These are phyloP conservation scores for Vespertilio murinus DNA, from an alignment of 2,797 vertebrate species.

Conservation along the genomic window DNA sequence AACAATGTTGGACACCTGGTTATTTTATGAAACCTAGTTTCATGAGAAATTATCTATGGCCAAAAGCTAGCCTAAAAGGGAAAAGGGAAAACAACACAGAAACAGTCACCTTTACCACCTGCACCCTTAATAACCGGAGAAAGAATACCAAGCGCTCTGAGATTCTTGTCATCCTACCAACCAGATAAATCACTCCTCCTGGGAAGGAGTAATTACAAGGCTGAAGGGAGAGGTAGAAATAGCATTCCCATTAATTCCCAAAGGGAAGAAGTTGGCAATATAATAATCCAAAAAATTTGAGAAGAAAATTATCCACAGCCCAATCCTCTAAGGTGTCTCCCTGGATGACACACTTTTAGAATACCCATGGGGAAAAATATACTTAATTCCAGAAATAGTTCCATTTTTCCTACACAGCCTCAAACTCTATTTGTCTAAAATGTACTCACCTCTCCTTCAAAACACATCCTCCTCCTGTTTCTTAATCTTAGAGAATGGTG, in stretches of 20 bases:
- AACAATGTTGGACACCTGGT: not conserved
- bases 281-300: conserved; percentile 6
- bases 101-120: not conserved
- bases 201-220: not conserved
- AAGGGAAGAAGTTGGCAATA: not conserved
- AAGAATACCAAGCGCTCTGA: not conserved
- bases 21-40: not conserved
- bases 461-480: not conserved
- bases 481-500: not conserved
- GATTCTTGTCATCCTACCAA: not conserved
- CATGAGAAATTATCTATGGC: not conserved
- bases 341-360: not conserved
- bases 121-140: not conserved
- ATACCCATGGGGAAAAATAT: not conserved
- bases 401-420: not conserved
- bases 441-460: not conserved
- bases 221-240: not conserved
- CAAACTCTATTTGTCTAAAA: not conserved
- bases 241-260: not conserved
- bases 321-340: not conserved
- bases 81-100: not conserved
- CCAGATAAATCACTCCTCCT: not conserved
- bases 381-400: not conserved
- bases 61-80: not conserved
- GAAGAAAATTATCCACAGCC: not conserved